Evolutionary conservation across 2,888 invertebrate species (phyloP), one percentile per base, ranked within the genome.

Genomic region (Caenorhabditis afra): DNA sequence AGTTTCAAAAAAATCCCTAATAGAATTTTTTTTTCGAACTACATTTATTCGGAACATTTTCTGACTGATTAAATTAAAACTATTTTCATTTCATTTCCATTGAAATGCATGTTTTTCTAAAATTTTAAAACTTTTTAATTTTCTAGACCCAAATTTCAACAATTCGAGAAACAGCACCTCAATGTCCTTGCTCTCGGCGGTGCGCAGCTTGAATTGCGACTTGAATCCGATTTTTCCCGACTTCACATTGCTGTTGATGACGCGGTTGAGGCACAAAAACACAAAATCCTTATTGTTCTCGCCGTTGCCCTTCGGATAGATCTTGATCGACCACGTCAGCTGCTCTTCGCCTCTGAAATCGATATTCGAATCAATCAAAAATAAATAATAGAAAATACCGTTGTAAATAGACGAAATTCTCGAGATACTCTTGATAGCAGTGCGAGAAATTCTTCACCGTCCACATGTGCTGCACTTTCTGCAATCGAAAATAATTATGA

Each of bases 281-380:
- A 90, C 90, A 76, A 90, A 90, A 62, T 90, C 90, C 82, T 90
- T 90, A 79, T 89, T 90, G 67, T 89, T 90, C 66, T 90, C 88
- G 23, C 87, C 88, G 57, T 90, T 90, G 16, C 90, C 90, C 74
- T 90, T 90, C 4, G 90, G 90, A 66, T 90, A 90, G 20, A 90
- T 90, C 81, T 90, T 90, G 49, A 90, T 90, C 16, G 88, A 89
- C 90, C 90, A 90, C 4, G 88, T 88, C 35, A 89, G 66, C 23
- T 84, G 84, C 57, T 87, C 87, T n/a, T 88, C 87, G 22, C 79
- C 81, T 61, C 77, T 74, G 59, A 29, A 73, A 73, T 10, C n/a
- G n/a, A n/a, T n/a, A n/a, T n/a, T n/a, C n/a, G n/a, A n/a, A n/a
- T n/a, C n/a, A n/a, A n/a, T n/a, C n/a, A n/a, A n/a, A n/a, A n/a